phyloP scores from a whole-genome alignment of 2,888 invertebrate species.

The Noctua fimbriata region DNA sequence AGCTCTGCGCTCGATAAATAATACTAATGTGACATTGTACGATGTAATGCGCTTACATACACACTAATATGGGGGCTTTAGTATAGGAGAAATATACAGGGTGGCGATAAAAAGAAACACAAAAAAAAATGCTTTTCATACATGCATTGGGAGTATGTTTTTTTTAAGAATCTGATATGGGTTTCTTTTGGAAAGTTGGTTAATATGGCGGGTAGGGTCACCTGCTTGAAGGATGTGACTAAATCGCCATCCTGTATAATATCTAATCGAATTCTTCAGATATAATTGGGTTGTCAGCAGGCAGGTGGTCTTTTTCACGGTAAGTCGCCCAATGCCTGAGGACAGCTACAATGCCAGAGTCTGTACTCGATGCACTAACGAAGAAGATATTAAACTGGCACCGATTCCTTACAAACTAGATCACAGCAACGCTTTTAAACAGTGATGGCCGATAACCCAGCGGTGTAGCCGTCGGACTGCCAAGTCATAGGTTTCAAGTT shows the following conservation, averaged over 20 bases:
- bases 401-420: not conserved
- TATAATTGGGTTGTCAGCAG: not conserved
- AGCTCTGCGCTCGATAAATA: slow-evolving; percentile 56
- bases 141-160: too few species aligned
- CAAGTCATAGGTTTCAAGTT: too few species aligned
- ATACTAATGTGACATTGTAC: slow-evolving; percentile 46
- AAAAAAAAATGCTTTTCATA: not conserved
- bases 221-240: not conserved
- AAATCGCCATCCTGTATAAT: not conserved
- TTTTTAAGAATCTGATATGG: too few species aligned
- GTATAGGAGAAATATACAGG: not conserved
- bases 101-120: not conserved
- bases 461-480: too few species aligned
- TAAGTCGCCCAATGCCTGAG: not conserved
- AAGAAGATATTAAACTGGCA: not conserved
- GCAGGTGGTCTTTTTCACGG: not conserved
- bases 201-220: not conserved
- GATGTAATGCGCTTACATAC: slow-evolving; percentile 26
- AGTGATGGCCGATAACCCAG: too few species aligned
- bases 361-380: not conserved
- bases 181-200: not conserved
- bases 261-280: not conserved
- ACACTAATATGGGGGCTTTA: slow-evolving; percentile 8
- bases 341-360: not conserved
- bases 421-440: not conserved